Evolutionary conservation across 2,888 invertebrate species (phyloP).

Genomic region (Gibbula magus): DNA sequence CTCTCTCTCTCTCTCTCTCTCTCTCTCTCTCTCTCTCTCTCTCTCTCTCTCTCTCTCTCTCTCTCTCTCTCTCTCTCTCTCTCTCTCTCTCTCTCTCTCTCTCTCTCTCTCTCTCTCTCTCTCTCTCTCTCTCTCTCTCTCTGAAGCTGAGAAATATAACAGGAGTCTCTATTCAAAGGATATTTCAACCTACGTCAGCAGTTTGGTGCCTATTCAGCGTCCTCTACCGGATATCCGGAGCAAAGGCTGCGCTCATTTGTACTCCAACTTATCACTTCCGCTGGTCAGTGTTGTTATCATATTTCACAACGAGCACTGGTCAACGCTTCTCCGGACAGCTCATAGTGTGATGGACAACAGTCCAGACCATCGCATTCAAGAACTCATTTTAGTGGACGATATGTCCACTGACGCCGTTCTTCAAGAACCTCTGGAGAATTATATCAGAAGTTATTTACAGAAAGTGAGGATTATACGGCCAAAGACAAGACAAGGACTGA

Average conservation of each 20-base stretch:
- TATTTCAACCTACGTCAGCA: background rate
- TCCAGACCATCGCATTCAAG: background rate
- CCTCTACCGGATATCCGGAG: background rate
- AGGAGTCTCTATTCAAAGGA: background rate
- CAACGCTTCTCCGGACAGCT: background rate
- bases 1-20: background rate
- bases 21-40: conserved; percentile 31
- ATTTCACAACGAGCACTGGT: conserved; percentile 2
- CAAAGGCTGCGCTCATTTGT: background rate
- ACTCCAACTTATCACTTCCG: background rate
- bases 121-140: background rate
- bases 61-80: conserved; percentile 15
- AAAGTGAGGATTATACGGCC: background rate
- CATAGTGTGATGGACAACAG: background rate
- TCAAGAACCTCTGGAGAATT: background rate
- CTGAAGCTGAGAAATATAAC: background rate
- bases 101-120: background rate
- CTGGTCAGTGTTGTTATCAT: background rate
- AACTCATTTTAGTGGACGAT: background rate
- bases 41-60: conserved; percentile 30
- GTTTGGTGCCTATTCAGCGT: background rate
- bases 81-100: background rate
- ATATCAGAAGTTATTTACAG: background rate
- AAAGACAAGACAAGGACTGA: background rate
- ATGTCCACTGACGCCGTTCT: background rate